A percentile compares a stretch with the other conserved stretches of the same genome.
Evolutionary conservation across 1,140 invertebrate genomes (phyloP).

Genomic region (Drosophila bifasciata): DNA sequence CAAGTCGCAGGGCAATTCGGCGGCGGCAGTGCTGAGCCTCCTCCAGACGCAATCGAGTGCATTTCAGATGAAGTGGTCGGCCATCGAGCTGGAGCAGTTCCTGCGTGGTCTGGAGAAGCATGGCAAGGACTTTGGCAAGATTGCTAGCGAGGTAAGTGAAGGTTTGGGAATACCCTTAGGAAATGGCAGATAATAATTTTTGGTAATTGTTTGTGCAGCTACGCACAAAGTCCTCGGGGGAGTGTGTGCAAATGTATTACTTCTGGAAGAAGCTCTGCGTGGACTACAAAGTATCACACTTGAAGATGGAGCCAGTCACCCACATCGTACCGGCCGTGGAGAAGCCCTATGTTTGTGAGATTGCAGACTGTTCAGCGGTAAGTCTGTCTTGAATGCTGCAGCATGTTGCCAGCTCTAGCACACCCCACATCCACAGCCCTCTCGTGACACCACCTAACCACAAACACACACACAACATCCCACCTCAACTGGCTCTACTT

Average conservation of each 20-base stretch:
- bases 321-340: conserved; percentile 64
- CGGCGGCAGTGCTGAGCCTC: conserved; percentile 93
- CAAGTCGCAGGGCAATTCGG: conserved; percentile 93
- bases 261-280: conserved; percentile 98
- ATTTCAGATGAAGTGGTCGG: conserved; percentile 93
- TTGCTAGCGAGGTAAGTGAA: conserved; percentile 92
- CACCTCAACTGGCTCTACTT: conserved; percentile 19
- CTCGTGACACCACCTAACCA: background rate
- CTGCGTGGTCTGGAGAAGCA: conserved; percentile 93
- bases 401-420: conserved; percentile 20
- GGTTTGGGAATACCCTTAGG: background rate
- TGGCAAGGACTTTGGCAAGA: conserved; percentile 97
- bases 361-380: conserved; percentile 88
- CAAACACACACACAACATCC: conserved; percentile 1
- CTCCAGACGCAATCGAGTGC: conserved; percentile 89
- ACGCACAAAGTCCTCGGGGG: conserved; percentile 93
- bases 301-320: conserved; percentile 71
- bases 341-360: conserved; percentile 87
- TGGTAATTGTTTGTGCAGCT: conserved; percentile 86
- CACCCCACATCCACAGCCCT: conserved; percentile 3
- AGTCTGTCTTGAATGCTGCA: conserved; percentile 75
- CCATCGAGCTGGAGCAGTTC: conserved; percentile 94
- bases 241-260: conserved; percentile 99
- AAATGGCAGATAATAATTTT: background rate
- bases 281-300: conserved; percentile 86